Evolutionary conservation across 2,113 vertebrate genomes (phyloP).

Genomic region (Microcebus jonahi): DNA sequence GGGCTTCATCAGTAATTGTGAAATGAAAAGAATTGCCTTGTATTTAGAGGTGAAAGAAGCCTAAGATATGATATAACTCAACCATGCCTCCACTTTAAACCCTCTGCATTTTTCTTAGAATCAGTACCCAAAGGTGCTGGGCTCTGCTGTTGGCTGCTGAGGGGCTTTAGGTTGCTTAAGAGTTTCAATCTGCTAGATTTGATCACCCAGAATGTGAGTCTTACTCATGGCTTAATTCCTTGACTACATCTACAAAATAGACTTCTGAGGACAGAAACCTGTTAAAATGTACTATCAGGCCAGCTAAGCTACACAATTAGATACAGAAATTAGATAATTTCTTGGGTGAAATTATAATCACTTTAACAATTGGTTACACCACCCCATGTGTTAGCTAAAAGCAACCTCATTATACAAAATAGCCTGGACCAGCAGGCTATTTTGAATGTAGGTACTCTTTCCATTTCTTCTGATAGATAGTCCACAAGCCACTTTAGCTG

Average conservation of each 20-base stretch:
- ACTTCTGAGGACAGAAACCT: not conserved
- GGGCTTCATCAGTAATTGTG: not conserved
- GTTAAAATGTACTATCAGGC: not conserved
- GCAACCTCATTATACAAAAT: not conserved
- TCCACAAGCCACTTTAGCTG: not conserved
- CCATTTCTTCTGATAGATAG: not conserved
- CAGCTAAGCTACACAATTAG: not conserved
- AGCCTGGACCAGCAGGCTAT: not conserved
- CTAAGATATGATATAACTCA: not conserved
- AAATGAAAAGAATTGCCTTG: not conserved
- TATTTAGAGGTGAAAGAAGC: not conserved
- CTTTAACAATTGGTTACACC: not conserved
- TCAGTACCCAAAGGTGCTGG: not conserved
- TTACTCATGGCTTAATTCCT: not conserved
- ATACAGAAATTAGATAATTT: not conserved
- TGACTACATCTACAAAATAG: not conserved
- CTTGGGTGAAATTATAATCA: not conserved
- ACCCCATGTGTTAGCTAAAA: not conserved
- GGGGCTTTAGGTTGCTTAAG: not conserved
- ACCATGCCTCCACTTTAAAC: not conserved
- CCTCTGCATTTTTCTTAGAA: not conserved
- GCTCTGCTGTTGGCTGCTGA: not conserved
- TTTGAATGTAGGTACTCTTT: not conserved
- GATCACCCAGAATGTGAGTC: not conserved
- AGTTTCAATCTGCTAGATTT: not conserved